Evolutionary conservation across 1,140 invertebrate genomes (phyloP).

Genomic region (Pogonognathellus flavescens): DNA sequence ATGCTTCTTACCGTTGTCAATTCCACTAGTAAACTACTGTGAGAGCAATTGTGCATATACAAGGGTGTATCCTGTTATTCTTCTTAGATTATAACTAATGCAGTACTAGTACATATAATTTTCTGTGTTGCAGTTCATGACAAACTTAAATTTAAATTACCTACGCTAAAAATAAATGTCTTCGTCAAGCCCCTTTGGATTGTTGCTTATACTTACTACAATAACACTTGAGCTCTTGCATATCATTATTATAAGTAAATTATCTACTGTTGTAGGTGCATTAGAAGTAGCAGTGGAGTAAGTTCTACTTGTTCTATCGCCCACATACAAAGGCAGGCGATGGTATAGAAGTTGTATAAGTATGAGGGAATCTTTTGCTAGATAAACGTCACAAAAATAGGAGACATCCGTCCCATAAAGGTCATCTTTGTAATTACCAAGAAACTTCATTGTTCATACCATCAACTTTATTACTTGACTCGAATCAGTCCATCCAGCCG

Average conservation of each 20-base stretch:
- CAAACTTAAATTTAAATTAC: slow-evolving; percentile 14
- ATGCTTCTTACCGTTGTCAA: background rate
- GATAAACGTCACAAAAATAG: slow-evolving; percentile 5
- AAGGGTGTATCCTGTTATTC: slow-evolving; percentile 49
- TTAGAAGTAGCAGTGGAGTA: background rate
- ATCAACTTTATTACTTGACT: slow-evolving; percentile 7
- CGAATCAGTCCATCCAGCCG: background rate
- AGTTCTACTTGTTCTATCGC: background rate
- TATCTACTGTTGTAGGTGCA: background rate
- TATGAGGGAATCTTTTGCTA: background rate
- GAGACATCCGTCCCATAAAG: slow-evolving; percentile 40
- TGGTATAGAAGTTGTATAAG: background rate
- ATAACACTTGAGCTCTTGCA: background rate
- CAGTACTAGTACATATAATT: slow-evolving; percentile 34
- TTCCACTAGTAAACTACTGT: background rate
- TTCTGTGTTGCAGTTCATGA: slow-evolving; percentile 12
- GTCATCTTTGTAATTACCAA: slow-evolving; percentile 31
- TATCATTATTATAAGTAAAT: slow-evolving; percentile 1
- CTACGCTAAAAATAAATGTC: slow-evolving; percentile 13
- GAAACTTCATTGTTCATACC: slow-evolving; percentile 28
- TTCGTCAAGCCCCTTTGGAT: too few relatives aligned
- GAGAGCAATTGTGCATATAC: slow-evolving; percentile 35
- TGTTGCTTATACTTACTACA: slow-evolving; percentile 4
- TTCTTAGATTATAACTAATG: slow-evolving; percentile 11
- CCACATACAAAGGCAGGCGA: background rate